Percentiles rank a stretch among this genome's conserved stretches.
These are phyloP conservation scores for Crax fasciolata DNA, from an alignment of 2,797 vertebrate species.

Conservation along the genomic window DNA sequence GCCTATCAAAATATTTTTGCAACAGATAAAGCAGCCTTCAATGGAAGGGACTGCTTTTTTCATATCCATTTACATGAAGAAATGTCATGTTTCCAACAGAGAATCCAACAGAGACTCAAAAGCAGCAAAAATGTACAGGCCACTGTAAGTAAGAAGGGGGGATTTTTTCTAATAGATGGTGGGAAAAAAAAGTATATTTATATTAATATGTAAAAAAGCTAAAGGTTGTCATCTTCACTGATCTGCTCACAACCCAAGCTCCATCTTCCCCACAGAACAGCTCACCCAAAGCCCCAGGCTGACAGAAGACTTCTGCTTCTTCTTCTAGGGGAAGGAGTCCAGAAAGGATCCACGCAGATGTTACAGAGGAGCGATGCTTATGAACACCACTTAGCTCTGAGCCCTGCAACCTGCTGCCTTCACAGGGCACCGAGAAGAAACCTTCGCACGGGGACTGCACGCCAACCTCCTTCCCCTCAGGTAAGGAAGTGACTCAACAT, in stretches of 20 bases:
- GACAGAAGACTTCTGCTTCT: background rate
- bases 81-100: background rate
- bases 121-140: background rate
- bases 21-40: background rate
- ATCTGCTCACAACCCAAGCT: background rate
- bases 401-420: background rate
- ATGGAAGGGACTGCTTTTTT: background rate
- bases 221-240: rapidly evolving
- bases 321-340: background rate
- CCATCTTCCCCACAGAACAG: too few relatives aligned
- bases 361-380: background rate
- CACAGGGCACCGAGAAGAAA: background rate
- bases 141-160: background rate
- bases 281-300: background rate
- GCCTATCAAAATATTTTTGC: background rate
- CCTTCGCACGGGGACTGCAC: background rate
- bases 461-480: background rate
- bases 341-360: rapidly evolving
- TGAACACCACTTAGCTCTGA: background rate
- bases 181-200: background rate
- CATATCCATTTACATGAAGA: background rate
- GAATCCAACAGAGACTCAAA: background rate
- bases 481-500: background rate
- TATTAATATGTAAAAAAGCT: background rate
- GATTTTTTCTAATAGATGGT: rapidly evolving